Base-by-base conservation (phyloP, 2,797 vertebrate genomes). In the Poliocrania exsul region DNA sequence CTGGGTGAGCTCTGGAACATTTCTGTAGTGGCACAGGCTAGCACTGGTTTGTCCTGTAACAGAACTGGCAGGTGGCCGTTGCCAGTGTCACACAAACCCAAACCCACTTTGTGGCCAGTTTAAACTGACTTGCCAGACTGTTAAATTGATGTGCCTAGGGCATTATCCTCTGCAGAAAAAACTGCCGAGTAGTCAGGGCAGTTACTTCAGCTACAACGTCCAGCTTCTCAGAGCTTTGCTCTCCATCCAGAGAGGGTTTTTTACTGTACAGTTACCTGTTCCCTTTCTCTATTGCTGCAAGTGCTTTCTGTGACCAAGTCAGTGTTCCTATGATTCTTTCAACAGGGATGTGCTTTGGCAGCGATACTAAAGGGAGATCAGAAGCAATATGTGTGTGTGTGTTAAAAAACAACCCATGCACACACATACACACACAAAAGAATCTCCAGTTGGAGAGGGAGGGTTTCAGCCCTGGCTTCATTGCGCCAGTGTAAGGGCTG, bases 341-440 rank as follows among this genome's bases (percentile, higher is more conserved):
- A 16, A 24, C 37, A 33, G 73, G 58, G 28, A 26, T 11, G 2
- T 31, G 38, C 35, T 65, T 62, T 66, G 16, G 29, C 50, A 73
- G 38, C 17, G n/a, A 40, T 28, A 5, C 1, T 28, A 31, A 10
- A 67, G 33, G n/a, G 66, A 81, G 47, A 70, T 56, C n/a, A 31
- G 64, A 81, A 60, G 77, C 37, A 16, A 1, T 3, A 11, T 5
- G 3, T 33, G 10, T 5, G 3, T 33, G 10, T 40, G 24, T 17
- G 29, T 42, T 10, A 11, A 49, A 49, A 25, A 6, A 1, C 31
- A 13, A 15, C 8, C 5, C 3, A 2, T 16, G 10, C 46, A 16
- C 5, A 2, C 6, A 10, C 19, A 5, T 26, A n/a, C 9, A 12
- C 8, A 20, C 9, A 13, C 15, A 50, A 5, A 42, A 50, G 1